Conservation (phyloP, 2,113 vertebrate species). For the Crotalus helleri region DNA sequence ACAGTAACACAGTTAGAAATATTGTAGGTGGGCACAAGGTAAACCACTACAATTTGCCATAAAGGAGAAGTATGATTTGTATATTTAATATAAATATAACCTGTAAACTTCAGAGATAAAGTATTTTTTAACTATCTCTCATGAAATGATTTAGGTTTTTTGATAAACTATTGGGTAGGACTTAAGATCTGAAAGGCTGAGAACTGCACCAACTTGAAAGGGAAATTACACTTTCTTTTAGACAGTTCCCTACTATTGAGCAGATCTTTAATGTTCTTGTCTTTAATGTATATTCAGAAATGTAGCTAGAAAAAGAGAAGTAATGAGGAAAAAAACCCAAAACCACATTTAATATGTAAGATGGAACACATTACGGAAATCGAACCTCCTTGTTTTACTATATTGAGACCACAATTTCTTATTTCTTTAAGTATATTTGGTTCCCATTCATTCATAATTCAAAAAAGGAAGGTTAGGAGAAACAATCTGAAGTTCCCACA, state of each 20-base stretch:
- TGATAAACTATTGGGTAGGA: not conserved
- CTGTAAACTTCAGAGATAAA: not conserved
- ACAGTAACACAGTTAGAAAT: not conserved
- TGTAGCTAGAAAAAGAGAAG: conserved; percentile 2
- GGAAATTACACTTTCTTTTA: conserved; percentile 23
- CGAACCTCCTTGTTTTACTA: fast-evolving
- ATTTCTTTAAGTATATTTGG: not conserved
- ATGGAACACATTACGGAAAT: not conserved
- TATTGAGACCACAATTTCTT: not conserved
- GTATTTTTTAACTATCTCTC: not conserved
- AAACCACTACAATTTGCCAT: not conserved
- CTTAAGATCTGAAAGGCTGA: not conserved
- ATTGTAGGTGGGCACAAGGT: not conserved
- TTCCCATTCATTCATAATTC: not conserved
- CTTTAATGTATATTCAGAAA: conserved; percentile 51
- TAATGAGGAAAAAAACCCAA: not conserved
- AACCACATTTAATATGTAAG: not conserved
- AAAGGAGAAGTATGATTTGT: not conserved
- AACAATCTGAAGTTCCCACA: not conserved
- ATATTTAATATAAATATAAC: not conserved
- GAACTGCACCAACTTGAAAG: not conserved
- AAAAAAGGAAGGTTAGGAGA: not conserved
- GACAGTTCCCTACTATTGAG: conserved; percentile 53
- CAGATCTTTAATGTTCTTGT: conserved; percentile 23
- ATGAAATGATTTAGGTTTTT: not conserved